Conservation (phyloP, 2,888 invertebrate species). For the Folsomia candida region DNA sequence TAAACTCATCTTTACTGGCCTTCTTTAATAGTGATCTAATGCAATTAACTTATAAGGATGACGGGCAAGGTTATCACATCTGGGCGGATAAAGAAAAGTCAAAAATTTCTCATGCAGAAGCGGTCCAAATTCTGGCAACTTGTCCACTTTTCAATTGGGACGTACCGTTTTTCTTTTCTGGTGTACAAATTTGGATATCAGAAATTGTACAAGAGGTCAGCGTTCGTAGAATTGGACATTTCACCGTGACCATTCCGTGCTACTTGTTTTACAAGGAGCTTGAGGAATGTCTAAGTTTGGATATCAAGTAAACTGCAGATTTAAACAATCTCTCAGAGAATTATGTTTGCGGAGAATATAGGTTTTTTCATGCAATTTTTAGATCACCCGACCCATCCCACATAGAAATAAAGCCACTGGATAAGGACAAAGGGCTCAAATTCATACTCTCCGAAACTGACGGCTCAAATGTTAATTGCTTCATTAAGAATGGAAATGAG, state of each 20-base stretch:
- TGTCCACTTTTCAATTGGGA: background rate
- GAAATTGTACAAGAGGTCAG: background rate
- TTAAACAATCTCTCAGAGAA: background rate
- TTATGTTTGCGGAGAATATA: background rate
- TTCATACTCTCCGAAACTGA: background rate
- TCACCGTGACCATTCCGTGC: background rate
- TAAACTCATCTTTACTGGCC: no score
- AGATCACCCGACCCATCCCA: no score
- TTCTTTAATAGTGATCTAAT: no score
- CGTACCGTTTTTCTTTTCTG: background rate
- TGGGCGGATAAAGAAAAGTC: background rate
- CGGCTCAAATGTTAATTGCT: background rate
- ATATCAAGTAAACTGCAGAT: no score
- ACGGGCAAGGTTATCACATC: background rate
- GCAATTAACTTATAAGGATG: no score
- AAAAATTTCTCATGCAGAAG: background rate
- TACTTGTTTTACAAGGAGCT: background rate
- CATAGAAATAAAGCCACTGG: background rate
- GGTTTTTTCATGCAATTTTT: no score
- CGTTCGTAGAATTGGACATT: background rate
- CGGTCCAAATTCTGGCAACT: background rate
- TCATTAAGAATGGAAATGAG: background rate
- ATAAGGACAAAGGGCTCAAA: background rate
- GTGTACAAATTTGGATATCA: background rate
- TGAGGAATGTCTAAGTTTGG: background rate